Conservation (phyloP, 1,140 invertebrate genomes). For the Lepeophtheirus salmonis region DNA sequence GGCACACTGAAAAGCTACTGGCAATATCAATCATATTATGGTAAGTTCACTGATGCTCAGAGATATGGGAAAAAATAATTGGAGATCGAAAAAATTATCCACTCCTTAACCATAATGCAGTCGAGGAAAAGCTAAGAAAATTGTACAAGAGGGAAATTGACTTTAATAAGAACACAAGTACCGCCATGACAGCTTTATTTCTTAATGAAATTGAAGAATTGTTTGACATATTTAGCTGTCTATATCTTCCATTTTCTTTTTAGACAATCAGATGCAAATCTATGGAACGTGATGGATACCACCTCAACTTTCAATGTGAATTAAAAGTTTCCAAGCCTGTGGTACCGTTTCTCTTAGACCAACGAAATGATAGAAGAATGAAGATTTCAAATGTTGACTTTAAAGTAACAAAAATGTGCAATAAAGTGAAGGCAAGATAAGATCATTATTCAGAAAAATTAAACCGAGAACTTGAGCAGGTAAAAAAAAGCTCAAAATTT, state of each 20-base stretch:
- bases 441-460: neutral
- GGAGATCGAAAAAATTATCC: neutral
- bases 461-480: neutral
- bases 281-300: neutral
- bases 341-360: neutral
- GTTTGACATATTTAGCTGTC: neutral
- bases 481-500: neutral
- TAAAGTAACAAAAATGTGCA: neutral
- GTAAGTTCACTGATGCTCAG: too few relatives aligned
- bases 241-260: neutral
- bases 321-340: neutral
- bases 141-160: neutral
- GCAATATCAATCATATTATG: too few relatives aligned
- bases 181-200: neutral
- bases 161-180: neutral
- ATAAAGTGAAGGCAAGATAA: neutral
- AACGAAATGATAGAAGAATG: neutral
- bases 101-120: neutral
- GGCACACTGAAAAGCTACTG: too few relatives aligned
- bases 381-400: neutral
- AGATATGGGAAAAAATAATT: neutral
- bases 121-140: neutral
- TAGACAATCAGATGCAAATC: neutral
- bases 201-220: neutral
- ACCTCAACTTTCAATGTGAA: neutral